Conservation (phyloP, 2,113 vertebrate species). For the Chinchilla lanigera region DNA sequence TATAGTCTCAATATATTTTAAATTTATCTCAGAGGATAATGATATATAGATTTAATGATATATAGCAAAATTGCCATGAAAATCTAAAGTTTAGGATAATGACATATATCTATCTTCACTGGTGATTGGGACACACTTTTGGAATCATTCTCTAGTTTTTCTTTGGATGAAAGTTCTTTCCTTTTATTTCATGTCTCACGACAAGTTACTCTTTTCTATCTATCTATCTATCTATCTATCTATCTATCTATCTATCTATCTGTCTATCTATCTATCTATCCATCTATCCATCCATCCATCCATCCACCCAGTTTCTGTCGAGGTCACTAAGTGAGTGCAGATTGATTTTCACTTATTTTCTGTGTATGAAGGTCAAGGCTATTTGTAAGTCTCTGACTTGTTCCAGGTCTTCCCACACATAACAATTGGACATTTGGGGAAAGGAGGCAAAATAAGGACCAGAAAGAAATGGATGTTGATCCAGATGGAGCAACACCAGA, state of each 20-base stretch:
- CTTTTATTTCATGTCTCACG: not conserved
- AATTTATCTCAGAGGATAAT: not conserved
- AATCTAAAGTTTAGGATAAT: not conserved
- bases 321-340: not conserved
- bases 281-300: not conserved
- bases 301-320: not conserved
- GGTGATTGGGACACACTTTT: not conserved
- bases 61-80: not conserved
- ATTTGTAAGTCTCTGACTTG: not conserved
- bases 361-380: not conserved
- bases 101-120: not conserved
- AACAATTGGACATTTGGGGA: not conserved
- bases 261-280: not conserved
- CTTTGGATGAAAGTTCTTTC: not conserved
- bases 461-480: not conserved
- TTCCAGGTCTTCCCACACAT: not conserved
- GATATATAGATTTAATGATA: not conserved
- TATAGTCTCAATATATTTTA: conserved; percentile 16
- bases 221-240: not conserved
- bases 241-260: not conserved
- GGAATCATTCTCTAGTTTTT: conserved; percentile 8
- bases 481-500: not conserved
- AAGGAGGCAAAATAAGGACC: not conserved
- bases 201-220: not conserved
- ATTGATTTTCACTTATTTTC: conserved; percentile 14